phyloP scores from a whole-genome alignment of 2,888 invertebrate species.

The Cordilura impudica region DNA sequence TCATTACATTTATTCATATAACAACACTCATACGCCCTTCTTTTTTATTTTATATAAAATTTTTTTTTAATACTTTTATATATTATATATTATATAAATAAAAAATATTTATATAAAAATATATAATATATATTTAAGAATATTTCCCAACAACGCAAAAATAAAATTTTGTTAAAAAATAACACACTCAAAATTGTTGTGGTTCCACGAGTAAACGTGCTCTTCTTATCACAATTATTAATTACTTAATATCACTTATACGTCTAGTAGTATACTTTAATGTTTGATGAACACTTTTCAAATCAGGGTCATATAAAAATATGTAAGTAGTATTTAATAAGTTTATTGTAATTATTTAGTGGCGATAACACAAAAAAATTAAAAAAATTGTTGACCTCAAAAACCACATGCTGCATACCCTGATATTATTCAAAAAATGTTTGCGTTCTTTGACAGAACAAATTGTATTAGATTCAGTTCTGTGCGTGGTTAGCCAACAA shows the following conservation, averaged over 20 bases:
- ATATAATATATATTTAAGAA: no score
- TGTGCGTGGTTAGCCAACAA: neutral
- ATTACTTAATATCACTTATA: no score
- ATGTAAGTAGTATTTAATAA: neutral
- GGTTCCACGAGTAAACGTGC: no score
- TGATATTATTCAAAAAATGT: neutral
- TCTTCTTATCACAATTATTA: no score
- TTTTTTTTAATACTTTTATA: neutral
- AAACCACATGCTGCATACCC: neutral
- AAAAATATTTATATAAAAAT: no score
- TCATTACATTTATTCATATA: neutral
- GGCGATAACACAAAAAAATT: neutral
- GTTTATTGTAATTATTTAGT: neutral
- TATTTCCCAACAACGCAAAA: no score
- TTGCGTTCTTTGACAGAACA: neutral
- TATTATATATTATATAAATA: no score
- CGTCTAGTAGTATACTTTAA: neutral
- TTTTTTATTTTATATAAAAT: neutral
- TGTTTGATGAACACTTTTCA: neutral
- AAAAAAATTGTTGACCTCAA: neutral
- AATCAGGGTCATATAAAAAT: conserved; percentile 3
- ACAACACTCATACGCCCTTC: neutral
- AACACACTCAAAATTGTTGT: no score
- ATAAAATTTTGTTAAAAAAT: no score
- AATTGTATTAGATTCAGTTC: neutral